phyloP scores from a whole-genome alignment of 1,140 invertebrate species.

The Drosophila takahashii region DNA sequence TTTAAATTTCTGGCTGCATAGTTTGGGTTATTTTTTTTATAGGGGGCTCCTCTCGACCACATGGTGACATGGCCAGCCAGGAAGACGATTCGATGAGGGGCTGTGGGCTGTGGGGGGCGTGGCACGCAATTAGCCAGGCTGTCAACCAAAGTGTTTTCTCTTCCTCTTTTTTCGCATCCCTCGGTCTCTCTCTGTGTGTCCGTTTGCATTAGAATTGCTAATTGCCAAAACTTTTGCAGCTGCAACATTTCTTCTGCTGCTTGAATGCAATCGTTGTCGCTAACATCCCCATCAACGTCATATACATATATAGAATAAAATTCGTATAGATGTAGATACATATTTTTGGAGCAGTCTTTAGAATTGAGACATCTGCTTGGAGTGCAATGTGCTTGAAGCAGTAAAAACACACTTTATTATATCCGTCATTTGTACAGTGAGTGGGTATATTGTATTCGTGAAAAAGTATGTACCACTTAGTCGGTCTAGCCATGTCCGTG shows the following conservation, averaged over 20 bases:
- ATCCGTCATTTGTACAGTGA: too few species aligned
- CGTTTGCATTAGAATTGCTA: constrained; percentile 78
- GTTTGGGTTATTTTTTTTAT: constrained; percentile 53
- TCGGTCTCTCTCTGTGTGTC: constrained; percentile 2
- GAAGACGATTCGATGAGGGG: constrained; percentile 42
- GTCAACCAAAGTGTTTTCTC: constrained; percentile 75
- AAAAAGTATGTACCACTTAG: too few species aligned
- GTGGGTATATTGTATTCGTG: too few species aligned
- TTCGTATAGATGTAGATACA: constrained; percentile 7
- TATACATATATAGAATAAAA: constrained; percentile 9
- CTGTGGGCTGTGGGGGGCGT: constrained; percentile 18
- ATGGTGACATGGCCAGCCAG: constrained; percentile 37
- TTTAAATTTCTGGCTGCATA: constrained; percentile 44
- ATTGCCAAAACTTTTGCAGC: constrained; percentile 73
- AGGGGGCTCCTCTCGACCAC: constrained; percentile 29
- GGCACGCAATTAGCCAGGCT: constrained; percentile 78
- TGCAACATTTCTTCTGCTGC: constrained; percentile 66
- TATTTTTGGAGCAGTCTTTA: constrained; percentile 22
- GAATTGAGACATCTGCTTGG: constrained; percentile 38
- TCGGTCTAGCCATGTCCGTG: too few species aligned
- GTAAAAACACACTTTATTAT: constrained; percentile 4
- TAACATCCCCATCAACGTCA: constrained; percentile 54
- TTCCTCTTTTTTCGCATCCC: background rate
- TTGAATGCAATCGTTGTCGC: constrained; percentile 60
- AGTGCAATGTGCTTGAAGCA: constrained; percentile 2